Evolutionary conservation across 2,113 vertebrate genomes (phyloP).

Genomic region (Passer montanus): DNA sequence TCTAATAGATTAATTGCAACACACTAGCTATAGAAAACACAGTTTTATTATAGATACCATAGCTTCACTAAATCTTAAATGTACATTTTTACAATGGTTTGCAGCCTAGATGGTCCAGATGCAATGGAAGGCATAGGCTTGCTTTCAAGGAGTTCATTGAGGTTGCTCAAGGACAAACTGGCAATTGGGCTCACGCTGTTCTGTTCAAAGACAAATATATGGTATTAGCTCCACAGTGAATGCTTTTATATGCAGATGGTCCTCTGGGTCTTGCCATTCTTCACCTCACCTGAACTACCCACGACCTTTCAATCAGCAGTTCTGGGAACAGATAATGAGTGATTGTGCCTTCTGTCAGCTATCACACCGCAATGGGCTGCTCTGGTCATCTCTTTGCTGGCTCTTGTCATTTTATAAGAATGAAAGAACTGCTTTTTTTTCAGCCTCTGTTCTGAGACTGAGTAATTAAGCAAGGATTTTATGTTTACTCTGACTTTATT

Average conservation of each 20-base stretch:
- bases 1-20: not conserved
- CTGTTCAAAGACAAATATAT: not conserved
- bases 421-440: conserved; percentile 29
- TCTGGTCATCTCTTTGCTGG: conserved; percentile 1
- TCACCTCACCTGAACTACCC: not conserved
- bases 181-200: not conserved
- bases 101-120: not conserved
- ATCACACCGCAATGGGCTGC: not conserved
- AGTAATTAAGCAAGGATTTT: not conserved
- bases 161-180: not conserved
- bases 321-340: not conserved
- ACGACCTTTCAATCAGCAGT: not conserved
- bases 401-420: conserved; percentile 10
- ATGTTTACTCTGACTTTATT: conserved; percentile 7
- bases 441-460: not conserved
- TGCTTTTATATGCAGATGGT: not conserved
- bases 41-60: not conserved
- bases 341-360: not conserved
- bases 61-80: not conserved
- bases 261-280: not conserved
- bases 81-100: not conserved
- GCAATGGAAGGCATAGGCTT: not conserved
- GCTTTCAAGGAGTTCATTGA: not conserved
- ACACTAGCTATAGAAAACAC: not conserved
- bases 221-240: not conserved